Conservation (phyloP, 1,140 invertebrate genomes). For the Drusus annulatus region DNA sequence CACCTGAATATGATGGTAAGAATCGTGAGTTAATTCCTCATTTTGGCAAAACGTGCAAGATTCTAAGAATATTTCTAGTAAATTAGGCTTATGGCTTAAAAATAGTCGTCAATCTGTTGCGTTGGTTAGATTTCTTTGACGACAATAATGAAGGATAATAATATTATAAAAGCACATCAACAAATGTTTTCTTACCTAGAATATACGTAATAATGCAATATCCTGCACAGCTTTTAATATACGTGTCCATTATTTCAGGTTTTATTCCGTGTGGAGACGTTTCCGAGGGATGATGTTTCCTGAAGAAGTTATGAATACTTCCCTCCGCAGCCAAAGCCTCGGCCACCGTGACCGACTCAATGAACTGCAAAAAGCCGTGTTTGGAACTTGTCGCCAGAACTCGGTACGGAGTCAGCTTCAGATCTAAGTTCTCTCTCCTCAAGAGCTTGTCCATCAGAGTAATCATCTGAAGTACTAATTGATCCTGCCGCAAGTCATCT, state of each 20-base stretch:
- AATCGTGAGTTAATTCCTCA: too few species aligned
- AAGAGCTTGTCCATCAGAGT: slow-evolving; percentile 98
- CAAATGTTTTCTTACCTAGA: slow-evolving; percentile 69
- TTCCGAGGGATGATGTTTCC: slow-evolving; percentile 91
- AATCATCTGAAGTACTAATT: slow-evolving; percentile 97
- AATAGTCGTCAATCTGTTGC: too few species aligned
- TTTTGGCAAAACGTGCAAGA: too few species aligned
- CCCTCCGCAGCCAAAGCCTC: slow-evolving; percentile 92
- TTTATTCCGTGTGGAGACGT: slow-evolving; percentile 91
- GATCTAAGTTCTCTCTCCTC: slow-evolving; percentile 92
- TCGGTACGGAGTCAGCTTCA: slow-evolving; percentile 96
- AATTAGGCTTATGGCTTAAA: too few species aligned
- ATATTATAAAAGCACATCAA: background rate
- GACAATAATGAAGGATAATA: background rate
- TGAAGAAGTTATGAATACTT: slow-evolving; percentile 92
- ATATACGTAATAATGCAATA: slow-evolving; percentile 99
- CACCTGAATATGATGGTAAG: slow-evolving; percentile 73
- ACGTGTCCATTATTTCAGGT: slow-evolving; percentile 97
- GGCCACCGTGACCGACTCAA: slow-evolving; percentile 95
- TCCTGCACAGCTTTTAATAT: slow-evolving; percentile 97
- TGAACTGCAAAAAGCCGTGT: slow-evolving; percentile 97
- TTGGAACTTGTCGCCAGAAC: slow-evolving; percentile 94
- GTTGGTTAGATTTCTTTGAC: too few species aligned
- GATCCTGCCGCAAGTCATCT: slow-evolving; percentile 98
- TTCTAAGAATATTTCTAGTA: too few species aligned